A percentile compares a stretch with the other conserved stretches of the same genome.
Evolutionary conservation across 2,113 vertebrate species (phyloP).

Genomic region (Pomatostomus ruficeps): DNA sequence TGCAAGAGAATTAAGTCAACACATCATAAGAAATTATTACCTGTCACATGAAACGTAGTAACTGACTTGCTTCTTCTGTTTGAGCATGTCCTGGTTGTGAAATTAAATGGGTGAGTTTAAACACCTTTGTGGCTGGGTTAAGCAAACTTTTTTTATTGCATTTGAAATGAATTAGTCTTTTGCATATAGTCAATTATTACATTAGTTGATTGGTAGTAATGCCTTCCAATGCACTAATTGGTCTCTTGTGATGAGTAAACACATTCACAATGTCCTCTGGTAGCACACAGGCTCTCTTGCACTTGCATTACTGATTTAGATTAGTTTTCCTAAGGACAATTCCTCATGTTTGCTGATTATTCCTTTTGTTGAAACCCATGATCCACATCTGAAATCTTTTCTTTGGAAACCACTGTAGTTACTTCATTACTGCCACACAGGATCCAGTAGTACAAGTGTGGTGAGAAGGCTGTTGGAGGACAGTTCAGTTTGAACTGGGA

Average conservation of each 20-base stretch:
- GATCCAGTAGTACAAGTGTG: background rate
- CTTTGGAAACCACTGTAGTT: background rate
- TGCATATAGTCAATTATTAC: background rate
- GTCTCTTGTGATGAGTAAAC: background rate
- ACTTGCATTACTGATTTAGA: background rate
- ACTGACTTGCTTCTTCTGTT: conserved; percentile 15
- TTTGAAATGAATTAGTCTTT: background rate
- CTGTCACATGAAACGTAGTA: conserved; percentile 41
- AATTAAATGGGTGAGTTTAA: conserved; percentile 4
- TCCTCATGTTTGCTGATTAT: background rate
- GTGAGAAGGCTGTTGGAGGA: background rate
- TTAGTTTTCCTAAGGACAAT: background rate
- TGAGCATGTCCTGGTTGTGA: conserved; percentile 35
- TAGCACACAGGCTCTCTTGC: background rate
- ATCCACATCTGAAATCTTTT: background rate
- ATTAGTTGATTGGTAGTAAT: background rate
- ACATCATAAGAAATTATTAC: conserved; percentile 25
- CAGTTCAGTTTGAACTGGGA: background rate
- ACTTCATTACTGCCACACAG: background rate
- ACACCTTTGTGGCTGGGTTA: background rate
- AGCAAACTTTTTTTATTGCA: background rate
- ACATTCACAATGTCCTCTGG: background rate
- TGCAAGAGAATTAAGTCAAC: conserved; percentile 36
- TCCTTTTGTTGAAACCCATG: background rate
- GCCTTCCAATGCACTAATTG: background rate